phyloP scores from a whole-genome alignment of 1,140 invertebrate genomes.

The Rhopalosiphum maidis region DNA sequence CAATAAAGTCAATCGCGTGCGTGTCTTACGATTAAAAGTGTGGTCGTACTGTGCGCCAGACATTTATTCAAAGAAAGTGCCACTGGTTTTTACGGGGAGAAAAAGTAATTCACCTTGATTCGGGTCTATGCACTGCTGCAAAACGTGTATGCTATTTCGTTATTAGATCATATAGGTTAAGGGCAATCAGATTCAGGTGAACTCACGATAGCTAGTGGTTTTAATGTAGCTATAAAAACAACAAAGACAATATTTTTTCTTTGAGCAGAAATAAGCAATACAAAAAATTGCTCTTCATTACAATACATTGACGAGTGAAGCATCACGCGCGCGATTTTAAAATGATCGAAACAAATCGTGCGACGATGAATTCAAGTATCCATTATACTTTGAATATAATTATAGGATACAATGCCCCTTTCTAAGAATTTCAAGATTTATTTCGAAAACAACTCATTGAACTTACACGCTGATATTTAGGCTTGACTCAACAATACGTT shows the following conservation, averaged over 20 bases:
- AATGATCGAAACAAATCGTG: slow-evolving; percentile 7
- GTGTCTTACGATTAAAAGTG: not conserved
- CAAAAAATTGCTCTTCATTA: not conserved
- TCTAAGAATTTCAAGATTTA: not conserved
- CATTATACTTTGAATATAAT: not conserved
- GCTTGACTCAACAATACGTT: not conserved
- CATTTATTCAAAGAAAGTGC: slow-evolving; percentile 43
- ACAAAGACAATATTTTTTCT: not conserved
- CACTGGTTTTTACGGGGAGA: slow-evolving; percentile 24
- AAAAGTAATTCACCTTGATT: slow-evolving; percentile 54
- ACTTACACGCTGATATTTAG: not conserved
- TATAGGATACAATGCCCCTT: not conserved
- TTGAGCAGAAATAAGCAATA: not conserved
- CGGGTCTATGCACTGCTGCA: slow-evolving; percentile 15
- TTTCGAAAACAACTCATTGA: not conserved
- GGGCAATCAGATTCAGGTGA: slow-evolving; percentile 28
- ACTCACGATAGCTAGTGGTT: not conserved
- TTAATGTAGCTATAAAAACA: not conserved
- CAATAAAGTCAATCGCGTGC: not conserved
- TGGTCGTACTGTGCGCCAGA: not conserved
- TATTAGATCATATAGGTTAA: slow-evolving; percentile 52
- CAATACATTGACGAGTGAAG: not conserved
- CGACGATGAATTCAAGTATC: not conserved
- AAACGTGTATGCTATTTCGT: slow-evolving; percentile 13
- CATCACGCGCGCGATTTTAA: not conserved